These are phyloP conservation scores for Merodon equestris DNA, from an alignment of 2,888 invertebrate species.

Conservation along the genomic window DNA sequence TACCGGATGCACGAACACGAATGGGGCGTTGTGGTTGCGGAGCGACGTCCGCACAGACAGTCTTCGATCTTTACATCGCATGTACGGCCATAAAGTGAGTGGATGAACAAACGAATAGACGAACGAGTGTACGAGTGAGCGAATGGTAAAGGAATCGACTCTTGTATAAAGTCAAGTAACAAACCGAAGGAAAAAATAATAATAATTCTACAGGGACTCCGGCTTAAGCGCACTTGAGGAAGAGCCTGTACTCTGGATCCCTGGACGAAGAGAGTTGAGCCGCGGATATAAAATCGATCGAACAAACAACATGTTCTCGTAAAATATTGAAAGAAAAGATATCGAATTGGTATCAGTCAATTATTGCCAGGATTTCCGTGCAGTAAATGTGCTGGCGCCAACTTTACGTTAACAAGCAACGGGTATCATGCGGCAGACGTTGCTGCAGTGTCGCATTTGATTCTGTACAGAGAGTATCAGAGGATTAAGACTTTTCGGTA, in stretches of 20 bases:
- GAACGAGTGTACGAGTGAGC: conserved; percentile 1
- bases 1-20: too few relatives aligned
- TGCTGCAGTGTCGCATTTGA: too few relatives aligned
- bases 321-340: conserved; percentile 32
- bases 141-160: conserved; percentile 42
- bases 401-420: not conserved
- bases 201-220: conserved; percentile 24
- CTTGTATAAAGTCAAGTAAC: conserved; percentile 55
- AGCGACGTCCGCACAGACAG: too few relatives aligned
- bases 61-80: too few relatives aligned
- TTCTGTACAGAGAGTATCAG: too few relatives aligned
- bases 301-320: conserved; percentile 32
- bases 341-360: conserved; percentile 45
- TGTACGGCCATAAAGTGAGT: conserved; percentile 7
- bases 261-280: not conserved
- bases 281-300: not conserved
- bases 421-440: not conserved
- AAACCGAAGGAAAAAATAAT: conserved; percentile 26
- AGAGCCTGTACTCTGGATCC: not conserved
- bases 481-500: too few relatives aligned
- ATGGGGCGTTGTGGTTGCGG: not conserved
- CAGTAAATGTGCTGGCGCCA: not conserved
- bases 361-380: conserved; percentile 17
- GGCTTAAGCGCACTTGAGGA: not conserved
- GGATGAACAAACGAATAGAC: conserved; percentile 2